Conservation (phyloP, 2,113 vertebrate genomes). For the Pachyramphus minor region DNA sequence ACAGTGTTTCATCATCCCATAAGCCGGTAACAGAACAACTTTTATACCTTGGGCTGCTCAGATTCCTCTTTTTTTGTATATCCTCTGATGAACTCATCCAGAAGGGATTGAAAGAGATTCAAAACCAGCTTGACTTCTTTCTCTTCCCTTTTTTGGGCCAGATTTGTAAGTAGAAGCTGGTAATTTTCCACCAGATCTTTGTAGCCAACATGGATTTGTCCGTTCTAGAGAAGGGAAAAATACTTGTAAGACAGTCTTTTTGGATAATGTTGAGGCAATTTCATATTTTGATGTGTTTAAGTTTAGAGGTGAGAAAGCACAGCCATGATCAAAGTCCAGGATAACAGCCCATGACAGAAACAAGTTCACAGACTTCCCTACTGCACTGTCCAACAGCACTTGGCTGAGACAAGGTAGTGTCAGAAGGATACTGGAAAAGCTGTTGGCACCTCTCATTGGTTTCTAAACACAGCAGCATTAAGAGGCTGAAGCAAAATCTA, state of each 20-base stretch:
- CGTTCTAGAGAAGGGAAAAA: conserved; percentile 74
- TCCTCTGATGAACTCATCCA: conserved; percentile 93
- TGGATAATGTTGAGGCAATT: not conserved
- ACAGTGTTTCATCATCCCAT: not conserved
- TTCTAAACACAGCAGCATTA: not conserved
- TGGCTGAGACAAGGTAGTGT: not conserved
- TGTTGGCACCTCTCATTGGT: not conserved
- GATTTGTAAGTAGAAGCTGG: conserved; percentile 85
- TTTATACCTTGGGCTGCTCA: conserved; percentile 81
- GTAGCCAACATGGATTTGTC: conserved; percentile 87
- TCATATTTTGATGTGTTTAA: not conserved
- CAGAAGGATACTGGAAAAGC: not conserved
- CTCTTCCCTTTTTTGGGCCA: conserved; percentile 84
- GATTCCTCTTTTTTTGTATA: conserved; percentile 88
- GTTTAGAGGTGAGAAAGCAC: not conserved
- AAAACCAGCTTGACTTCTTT: conserved; percentile 93
- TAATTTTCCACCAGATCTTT: conserved; percentile 91
- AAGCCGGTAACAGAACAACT: not conserved
- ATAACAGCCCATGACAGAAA: not conserved
- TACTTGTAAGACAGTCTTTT: not conserved
- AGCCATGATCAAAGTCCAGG: not conserved
- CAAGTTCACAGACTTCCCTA: not conserved
- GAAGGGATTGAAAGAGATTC: conserved; percentile 94
- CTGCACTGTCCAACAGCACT: not conserved
- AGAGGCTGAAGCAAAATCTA: conserved; percentile 3